phyloP scores from a whole-genome alignment of 2,888 invertebrate species.

The Abscondita cerata region DNA sequence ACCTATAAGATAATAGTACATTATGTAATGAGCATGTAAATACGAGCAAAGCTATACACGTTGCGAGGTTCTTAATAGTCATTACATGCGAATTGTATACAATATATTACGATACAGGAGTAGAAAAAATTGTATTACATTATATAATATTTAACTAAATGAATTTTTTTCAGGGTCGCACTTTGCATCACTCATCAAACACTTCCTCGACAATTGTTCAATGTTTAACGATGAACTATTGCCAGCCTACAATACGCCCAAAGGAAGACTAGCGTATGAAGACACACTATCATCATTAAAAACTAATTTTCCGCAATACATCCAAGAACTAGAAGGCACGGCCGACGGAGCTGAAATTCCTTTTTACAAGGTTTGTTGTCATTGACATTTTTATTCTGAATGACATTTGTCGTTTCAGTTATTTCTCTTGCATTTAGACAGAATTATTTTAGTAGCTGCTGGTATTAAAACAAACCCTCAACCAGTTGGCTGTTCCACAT shows the following conservation, averaged over 20 bases:
- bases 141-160: too few species aligned
- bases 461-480: conserved; percentile 59
- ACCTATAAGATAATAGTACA: too few species aligned
- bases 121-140: too few species aligned
- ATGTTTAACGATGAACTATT: conserved; percentile 73
- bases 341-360: conserved; percentile 85
- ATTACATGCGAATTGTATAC: too few species aligned
- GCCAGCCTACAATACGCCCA: conserved; percentile 72
- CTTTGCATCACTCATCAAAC: conserved; percentile 77
- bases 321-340: conserved; percentile 83
- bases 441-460: conserved; percentile 70
- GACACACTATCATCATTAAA: conserved; percentile 73
- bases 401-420: conserved; percentile 63
- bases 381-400: neutral
- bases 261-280: conserved; percentile 76
- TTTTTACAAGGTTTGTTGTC: conserved; percentile 73
- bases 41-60: too few species aligned
- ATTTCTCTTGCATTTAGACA: conserved; percentile 85
- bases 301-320: conserved; percentile 79
- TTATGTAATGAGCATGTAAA: too few species aligned
- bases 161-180: conserved; percentile 78
- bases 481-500: conserved; percentile 79
- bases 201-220: conserved; percentile 66
- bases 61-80: too few species aligned
- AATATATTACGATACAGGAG: too few species aligned